Evolutionary conservation across 1,140 invertebrate species (phyloP).

Genomic region (Eciton burchellii): DNA sequence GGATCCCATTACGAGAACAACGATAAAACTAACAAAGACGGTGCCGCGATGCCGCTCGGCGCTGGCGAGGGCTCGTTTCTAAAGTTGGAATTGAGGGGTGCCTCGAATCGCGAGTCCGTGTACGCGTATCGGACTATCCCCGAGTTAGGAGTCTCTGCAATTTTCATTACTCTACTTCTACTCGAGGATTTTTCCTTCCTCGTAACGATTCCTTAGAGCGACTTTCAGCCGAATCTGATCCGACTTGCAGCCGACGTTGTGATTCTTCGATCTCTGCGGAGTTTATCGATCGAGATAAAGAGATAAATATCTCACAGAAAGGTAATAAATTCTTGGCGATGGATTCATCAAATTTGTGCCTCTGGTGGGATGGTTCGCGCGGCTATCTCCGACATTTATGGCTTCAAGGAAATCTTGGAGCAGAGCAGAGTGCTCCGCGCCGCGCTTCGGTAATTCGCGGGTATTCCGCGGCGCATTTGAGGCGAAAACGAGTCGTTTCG

Average conservation of each 20-base stretch:
- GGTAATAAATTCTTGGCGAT: background rate
- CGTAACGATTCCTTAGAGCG: too few species aligned
- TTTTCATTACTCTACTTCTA: constrained; percentile 72
- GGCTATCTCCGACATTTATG: background rate
- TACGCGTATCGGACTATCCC: constrained; percentile 37
- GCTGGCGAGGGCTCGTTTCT: constrained; percentile 63
- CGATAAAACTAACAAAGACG: constrained; percentile 82
- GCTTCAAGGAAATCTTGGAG: background rate
- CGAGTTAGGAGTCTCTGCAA: constrained; percentile 26
- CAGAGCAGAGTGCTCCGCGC: constrained; percentile 5
- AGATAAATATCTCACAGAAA: too few species aligned
- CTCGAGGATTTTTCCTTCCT: constrained; percentile 45
- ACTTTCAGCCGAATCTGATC: background rate
- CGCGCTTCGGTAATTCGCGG: constrained; percentile 24
- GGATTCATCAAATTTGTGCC: background rate
- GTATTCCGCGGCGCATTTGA: constrained; percentile 30
- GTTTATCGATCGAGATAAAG: background rate
- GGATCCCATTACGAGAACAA: constrained; percentile 80
- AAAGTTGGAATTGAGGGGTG: constrained; percentile 73
- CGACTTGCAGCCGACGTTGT: background rate
- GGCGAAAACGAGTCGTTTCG: constrained; percentile 31
- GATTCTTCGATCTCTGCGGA: background rate
- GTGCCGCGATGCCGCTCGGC: constrained; percentile 64
- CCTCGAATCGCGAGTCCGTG: constrained; percentile 38
- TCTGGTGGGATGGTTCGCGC: background rate